Percentiles rank a stretch among this genome's conserved stretches.
These are phyloP conservation scores for Bombus waltoni DNA, from an alignment of 1,140 invertebrate species.

Conservation along the genomic window DNA sequence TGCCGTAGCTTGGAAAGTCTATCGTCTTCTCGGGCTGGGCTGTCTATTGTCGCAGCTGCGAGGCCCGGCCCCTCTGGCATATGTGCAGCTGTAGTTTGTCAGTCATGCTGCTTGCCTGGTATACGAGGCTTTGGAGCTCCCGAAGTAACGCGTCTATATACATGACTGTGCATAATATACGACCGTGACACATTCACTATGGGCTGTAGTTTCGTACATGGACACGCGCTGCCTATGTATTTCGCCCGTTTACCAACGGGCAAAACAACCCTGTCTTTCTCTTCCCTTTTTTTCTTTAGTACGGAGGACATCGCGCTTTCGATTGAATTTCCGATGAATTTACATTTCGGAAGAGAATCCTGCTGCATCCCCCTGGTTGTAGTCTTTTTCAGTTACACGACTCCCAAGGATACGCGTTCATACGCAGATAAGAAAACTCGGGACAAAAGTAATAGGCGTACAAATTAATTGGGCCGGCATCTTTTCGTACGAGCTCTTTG, in stretches of 20 bases:
- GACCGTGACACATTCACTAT: background rate
- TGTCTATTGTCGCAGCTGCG: slow-evolving; percentile 8
- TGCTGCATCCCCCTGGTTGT: no score
- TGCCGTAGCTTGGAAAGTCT: background rate
- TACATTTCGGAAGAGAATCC: background rate
- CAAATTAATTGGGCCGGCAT: no score
- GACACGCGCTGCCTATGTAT: background rate
- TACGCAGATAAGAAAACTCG: no score
- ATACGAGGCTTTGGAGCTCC: slow-evolving; percentile 10
- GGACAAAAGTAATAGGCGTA: no score
- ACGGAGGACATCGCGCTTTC: background rate
- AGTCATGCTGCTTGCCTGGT: slow-evolving; percentile 1
- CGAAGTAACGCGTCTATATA: background rate
- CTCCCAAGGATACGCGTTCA: no score
- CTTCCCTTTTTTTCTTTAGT: no score
- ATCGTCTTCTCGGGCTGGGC: background rate
- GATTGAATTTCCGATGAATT: background rate
- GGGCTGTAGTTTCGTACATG: slow-evolving; percentile 22
- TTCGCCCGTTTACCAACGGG: background rate
- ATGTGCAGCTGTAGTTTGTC: slow-evolving; percentile 18
- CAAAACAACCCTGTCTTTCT: background rate
- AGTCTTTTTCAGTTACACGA: no score
- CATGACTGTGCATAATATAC: slow-evolving; percentile 33
- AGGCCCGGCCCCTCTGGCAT: slow-evolving; percentile 1
- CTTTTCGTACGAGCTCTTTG: no score